Evolutionary conservation across 1,140 invertebrate species (phyloP).

Genomic region (Planococcus citri): DNA sequence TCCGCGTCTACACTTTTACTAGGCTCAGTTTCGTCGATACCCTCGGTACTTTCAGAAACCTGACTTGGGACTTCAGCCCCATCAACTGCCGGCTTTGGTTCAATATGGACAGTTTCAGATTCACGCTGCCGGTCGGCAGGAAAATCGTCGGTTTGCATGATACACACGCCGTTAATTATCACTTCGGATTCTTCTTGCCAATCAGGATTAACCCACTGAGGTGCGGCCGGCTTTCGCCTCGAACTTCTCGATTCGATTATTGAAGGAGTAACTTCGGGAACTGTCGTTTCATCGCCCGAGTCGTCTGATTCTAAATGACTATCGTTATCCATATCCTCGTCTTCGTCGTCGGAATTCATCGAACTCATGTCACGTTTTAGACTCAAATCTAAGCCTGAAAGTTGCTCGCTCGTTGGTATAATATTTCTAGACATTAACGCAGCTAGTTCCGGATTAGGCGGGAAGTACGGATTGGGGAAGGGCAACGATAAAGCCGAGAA

Average conservation of each 20-base stretch:
- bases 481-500: slow-evolving; percentile 44
- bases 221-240: slow-evolving; percentile 81
- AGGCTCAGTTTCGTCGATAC: neutral
- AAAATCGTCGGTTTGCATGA: slow-evolving; percentile 68
- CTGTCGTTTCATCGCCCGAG: slow-evolving; percentile 39
- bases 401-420: slow-evolving; percentile 46
- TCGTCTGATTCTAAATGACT: slow-evolving; percentile 67
- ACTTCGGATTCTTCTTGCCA: slow-evolving; percentile 71
- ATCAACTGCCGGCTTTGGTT: slow-evolving; percentile 52
- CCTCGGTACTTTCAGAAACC: neutral
- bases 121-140: slow-evolving; percentile 44
- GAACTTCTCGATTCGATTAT: slow-evolving; percentile 31
- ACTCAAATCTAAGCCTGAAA: slow-evolving; percentile 63
- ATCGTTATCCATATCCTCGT: slow-evolving; percentile 38
- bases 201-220: slow-evolving; percentile 93
- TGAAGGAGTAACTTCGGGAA: slow-evolving; percentile 26
- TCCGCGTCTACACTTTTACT: neutral
- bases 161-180: slow-evolving; percentile 83
- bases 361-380: slow-evolving; percentile 63
- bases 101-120: slow-evolving; percentile 55
- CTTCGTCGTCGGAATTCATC: slow-evolving; percentile 57
- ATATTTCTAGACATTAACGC: slow-evolving; percentile 49
- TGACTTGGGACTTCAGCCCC: slow-evolving; percentile 36
- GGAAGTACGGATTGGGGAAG: slow-evolving; percentile 60
- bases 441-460: slow-evolving; percentile 54